phyloP scores from a whole-genome alignment of 2,113 vertebrate genomes.

The Antechinus stuartii region DNA sequence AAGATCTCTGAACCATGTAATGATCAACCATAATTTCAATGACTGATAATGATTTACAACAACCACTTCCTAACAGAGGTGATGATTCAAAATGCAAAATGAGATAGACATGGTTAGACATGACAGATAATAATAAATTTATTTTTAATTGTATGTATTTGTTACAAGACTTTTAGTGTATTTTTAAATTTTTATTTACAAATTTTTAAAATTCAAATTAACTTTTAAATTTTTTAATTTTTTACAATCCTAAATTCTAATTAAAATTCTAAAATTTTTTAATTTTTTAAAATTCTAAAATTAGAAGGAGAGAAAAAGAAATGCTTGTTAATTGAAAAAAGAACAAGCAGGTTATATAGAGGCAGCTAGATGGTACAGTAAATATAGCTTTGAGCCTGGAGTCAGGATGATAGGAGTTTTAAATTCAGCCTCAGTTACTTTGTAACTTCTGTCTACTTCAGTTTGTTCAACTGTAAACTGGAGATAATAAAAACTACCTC shows the following conservation, averaged over 20 bases:
- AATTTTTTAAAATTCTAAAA: neutral
- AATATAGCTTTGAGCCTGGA: neutral
- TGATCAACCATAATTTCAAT: neutral
- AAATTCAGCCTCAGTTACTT: neutral
- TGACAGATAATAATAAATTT: neutral
- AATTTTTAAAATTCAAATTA: too few species aligned
- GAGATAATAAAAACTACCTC: neutral
- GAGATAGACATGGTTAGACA: neutral
- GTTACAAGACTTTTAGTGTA: neutral
- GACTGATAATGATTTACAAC: neutral
- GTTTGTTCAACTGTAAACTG: neutral
- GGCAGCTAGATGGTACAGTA: neutral
- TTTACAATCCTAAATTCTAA: neutral
- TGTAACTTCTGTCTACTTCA: neutral
- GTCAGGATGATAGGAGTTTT: neutral
- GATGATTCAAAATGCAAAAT: neutral
- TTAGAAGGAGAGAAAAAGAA: neutral
- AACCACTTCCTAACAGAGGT: neutral
- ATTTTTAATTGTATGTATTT: neutral
- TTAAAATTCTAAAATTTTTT: too few species aligned
- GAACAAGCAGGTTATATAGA: neutral
- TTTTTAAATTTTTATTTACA: neutral
- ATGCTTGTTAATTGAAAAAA: neutral
- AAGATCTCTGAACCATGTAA: neutral
- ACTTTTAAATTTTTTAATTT: neutral